Base-by-base conservation (phyloP, 2,888 invertebrate genomes). In the Allolobophora icterica region DNA sequence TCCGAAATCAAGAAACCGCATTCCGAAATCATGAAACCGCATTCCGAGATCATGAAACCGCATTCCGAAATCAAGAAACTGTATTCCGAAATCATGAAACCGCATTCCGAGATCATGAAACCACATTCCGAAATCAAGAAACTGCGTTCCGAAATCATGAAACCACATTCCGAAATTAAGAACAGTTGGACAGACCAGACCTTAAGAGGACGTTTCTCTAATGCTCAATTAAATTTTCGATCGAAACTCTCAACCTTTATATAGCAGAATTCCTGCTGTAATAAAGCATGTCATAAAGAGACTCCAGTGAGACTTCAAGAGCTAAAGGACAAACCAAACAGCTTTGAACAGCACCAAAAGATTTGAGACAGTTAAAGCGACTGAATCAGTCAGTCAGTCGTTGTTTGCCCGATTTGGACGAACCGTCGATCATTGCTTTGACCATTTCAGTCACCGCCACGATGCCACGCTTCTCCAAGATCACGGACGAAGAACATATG, bases 301-400 rank as follows among this genome's bases (percentile, higher is more conserved):
- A n/a, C 71, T 71, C 71, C n/a, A 6, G 71, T 71, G 71, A 71
- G n/a, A 71, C 17, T n/a, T 71, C 52, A 24, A 71, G 30, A n/a
- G 71, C 6, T 34, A 87, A 87, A 30, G 87, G 71, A 35, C 13
- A 87, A 87, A 33, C 38, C 38, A 87, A 87, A 71, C 17, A 84
- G 84, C 84, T 34, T 35, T 84, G 84, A 33, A 84, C 33, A 87
- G 87, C 87, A 87, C 87, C 87, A 87, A 87, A 24, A 87, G 87
- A 87, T 21, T 87, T 87, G 87, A 87, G 87, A 87, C 87, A 87
- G 87, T 87, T 38, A 38, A 87, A 35, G 35, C 17, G 87, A 24
- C 87, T 34, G 21, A 33, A 33, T 33, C 84, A 84, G 8, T 34
- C 21, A 19, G 21, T 87, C 87, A 87, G 87, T 35, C 21, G 87